Base-by-base conservation (phyloP, 2,888 invertebrate genomes). In the Lapara coniferarum region DNA sequence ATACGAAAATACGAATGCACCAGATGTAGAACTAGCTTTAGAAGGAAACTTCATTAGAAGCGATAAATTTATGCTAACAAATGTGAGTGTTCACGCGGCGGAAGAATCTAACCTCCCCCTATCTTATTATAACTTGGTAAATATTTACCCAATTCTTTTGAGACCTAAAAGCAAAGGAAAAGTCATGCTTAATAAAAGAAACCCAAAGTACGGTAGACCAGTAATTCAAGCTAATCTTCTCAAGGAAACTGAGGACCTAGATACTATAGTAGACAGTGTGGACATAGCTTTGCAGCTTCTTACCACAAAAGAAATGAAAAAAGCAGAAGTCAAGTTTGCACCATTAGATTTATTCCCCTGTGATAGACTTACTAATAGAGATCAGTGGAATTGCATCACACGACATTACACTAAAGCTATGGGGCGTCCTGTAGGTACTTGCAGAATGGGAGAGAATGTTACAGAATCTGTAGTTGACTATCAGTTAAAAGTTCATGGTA, bases 371-470 rank as follows among this genome's bases (percentile, higher is more conserved):
- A 86, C 78, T 59, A 91, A 90, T 73, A 88, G 93, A 81, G 92
- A 93, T 75, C 93, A 91, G 71, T 94, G 94, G 94, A 93, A 92
- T 71, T 94, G 94, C 79, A 89, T 94, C 71, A 88, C 92, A 2
- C 86, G 92, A 72, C 94, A 94, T 83, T 93, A 91, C 68, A 94
- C 94, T 19, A 93, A 89, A 82, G 91, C 94, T 67, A 80, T 93
- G 77, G 87, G 86, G 72, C 91, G 92, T 75, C 93, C 94, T 5
- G 82, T 94, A 71, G 94, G 94, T 10, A 93, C 94, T 4, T 94
- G 94, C 77, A 85, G 87, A 66, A 94, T 94, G 93, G 94, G 94
- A 25, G 86, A 81, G 53, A 92, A 92, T 72, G 84, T 77, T 49
- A 89, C 90, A 14, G 78, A 82, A 68, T 92, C 94, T 46, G 94